These are phyloP conservation scores for Amphiprion clarkii DNA, from an alignment of 2,797 vertebrate species.

Conservation along the genomic window DNA sequence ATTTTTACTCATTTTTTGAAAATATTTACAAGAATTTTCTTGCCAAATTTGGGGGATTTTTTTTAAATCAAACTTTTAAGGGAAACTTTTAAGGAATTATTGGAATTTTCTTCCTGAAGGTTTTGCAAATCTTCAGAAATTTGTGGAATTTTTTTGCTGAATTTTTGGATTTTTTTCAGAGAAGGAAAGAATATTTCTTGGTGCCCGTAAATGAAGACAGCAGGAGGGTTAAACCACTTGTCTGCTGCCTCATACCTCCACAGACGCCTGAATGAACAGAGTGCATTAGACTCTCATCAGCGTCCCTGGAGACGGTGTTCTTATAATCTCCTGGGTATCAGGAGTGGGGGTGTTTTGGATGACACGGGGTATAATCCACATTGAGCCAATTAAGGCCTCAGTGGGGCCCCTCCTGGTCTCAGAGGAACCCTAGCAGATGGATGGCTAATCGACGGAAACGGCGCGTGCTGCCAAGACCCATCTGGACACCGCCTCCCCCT, in stretches of 20 bases:
- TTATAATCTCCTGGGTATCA: constrained; percentile 69
- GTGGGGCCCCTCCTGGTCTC: constrained; percentile 71
- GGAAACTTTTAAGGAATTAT: too few species aligned
- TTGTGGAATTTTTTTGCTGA: too few species aligned
- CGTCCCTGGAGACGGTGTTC: constrained; percentile 64
- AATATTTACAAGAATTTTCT: too few species aligned
- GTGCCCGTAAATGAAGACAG: too few species aligned
- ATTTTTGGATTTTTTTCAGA: too few species aligned
- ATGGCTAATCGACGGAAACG: constrained; percentile 71
- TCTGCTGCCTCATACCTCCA: constrained; percentile 57
- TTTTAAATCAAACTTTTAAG: too few species aligned
- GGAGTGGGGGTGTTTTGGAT: constrained; percentile 45
- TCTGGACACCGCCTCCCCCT: constrained; percentile 65
- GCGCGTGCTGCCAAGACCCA: constrained; percentile 77
- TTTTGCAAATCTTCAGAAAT: too few species aligned
- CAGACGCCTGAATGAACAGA: constrained; percentile 44
- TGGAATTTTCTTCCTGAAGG: too few species aligned
- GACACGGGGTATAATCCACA: constrained; percentile 77
- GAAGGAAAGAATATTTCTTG: too few species aligned
- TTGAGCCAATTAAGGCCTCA: constrained; percentile 84
- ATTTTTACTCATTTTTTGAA: too few species aligned
- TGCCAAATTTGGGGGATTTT: too few species aligned
- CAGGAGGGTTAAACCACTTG: constrained; percentile 6
- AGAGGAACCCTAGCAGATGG: constrained; percentile 81
- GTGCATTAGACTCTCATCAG: constrained; percentile 43